Conservation (phyloP, 2,888 invertebrate genomes). For the Orchestes rusci region DNA sequence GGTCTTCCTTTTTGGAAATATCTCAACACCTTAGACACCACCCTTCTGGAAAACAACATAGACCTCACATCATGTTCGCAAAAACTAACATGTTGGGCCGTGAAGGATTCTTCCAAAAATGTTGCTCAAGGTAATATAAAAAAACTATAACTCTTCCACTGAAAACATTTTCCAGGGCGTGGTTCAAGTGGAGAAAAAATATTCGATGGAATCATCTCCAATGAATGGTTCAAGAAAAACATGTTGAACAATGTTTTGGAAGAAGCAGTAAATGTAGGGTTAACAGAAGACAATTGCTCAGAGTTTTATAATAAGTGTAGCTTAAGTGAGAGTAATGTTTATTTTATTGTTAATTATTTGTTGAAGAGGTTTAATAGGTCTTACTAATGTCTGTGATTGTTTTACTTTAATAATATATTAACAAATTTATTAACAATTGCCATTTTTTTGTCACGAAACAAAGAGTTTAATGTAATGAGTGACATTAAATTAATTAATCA, state of each 20-base stretch:
- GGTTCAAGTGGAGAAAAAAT: constrained; percentile 45
- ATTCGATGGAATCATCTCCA: constrained; percentile 47
- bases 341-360: constrained; percentile 7
- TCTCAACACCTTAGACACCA: constrained; percentile 48
- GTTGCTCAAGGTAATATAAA: constrained; percentile 35
- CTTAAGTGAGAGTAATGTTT: constrained; percentile 18
- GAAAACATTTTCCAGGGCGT: constrained; percentile 16
- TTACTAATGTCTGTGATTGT: no score
- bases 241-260: constrained; percentile 50
- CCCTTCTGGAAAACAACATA: constrained; percentile 51
- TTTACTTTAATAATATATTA: no score
- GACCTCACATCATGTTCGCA: constrained; percentile 57
- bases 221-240: constrained; percentile 38
- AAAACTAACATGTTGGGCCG: constrained; percentile 50
- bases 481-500: no score
- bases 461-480: no score
- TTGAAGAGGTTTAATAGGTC: constrained; percentile 10
- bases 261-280: constrained; percentile 47
- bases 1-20: constrained; percentile 20
- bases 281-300: constrained; percentile 28
- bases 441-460: no score
- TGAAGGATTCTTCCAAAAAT: constrained; percentile 42
- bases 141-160: neutral
- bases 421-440: no score
- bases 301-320: constrained; percentile 27